Evolutionary conservation across 2,113 vertebrate species (phyloP).

Genomic region (Corvus cornix): DNA sequence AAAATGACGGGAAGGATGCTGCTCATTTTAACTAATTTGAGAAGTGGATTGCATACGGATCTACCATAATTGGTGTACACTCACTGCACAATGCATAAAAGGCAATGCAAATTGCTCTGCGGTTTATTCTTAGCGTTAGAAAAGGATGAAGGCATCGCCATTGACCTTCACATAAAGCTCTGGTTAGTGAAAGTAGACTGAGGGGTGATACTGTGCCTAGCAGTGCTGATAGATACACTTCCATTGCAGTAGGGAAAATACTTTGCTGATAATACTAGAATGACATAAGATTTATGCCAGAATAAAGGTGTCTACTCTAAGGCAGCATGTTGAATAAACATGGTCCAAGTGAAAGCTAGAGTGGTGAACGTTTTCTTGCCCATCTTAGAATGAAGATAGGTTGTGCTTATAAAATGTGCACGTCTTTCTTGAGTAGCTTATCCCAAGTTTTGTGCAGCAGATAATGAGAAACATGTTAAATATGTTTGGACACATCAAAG

Average conservation of each 20-base stretch:
- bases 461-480: neutral
- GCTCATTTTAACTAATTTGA: neutral
- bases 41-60: neutral
- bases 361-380: neutral
- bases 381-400: neutral
- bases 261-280: neutral
- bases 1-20: neutral
- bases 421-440: neutral
- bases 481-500: constrained; percentile 25
- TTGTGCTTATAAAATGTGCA: neutral
- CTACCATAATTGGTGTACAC: neutral
- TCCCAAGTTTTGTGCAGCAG: neutral
- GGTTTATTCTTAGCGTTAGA: neutral
- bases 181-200: neutral
- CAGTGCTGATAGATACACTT: neutral
- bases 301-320: neutral
- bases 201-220: neutral
- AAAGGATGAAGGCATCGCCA: neutral
- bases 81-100: neutral
- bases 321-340: neutral
- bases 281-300: neutral
- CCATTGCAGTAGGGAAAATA: neutral
- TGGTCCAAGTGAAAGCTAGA: neutral
- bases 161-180: neutral
- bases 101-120: neutral